Conservation (phyloP, 2,113 vertebrate species). For the Halichoerus grypus region DNA sequence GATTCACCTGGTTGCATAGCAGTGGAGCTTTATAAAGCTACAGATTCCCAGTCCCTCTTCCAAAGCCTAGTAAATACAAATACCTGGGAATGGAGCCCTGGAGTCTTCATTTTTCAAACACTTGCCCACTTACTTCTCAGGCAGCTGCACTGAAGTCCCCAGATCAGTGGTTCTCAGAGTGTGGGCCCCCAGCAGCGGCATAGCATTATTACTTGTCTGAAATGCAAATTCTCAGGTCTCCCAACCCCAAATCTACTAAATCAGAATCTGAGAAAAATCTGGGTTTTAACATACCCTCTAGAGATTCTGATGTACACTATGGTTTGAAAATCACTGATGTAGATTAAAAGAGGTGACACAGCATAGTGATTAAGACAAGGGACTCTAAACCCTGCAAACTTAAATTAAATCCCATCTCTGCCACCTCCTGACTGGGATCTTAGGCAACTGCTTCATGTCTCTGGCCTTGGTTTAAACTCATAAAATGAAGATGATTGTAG, state of each 20-base stretch:
- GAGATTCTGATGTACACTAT: neutral
- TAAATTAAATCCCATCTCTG: neutral
- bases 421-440: neutral
- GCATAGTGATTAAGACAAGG: neutral
- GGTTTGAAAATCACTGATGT: neutral
- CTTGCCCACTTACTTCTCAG: neutral
- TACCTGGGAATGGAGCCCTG: neutral
- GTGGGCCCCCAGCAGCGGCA: neutral
- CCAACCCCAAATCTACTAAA: neutral
- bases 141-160: neutral
- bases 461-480: conserved; percentile 27
- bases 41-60: neutral
- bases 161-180: neutral
- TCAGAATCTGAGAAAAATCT: neutral
- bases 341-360: neutral
- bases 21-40: neutral
- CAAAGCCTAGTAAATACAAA: neutral
- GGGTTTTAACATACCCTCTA: neutral
- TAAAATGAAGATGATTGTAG: neutral
- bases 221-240: neutral
- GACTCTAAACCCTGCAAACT: neutral
- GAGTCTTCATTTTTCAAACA: conserved; percentile 26
- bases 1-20: neutral
- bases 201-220: neutral
- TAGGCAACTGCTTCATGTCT: neutral